Percentiles rank a stretch among this genome's conserved stretches.
These are phyloP conservation scores for Hystrix brachyura DNA, from an alignment of 2,113 vertebrate genomes.

Conservation along the genomic window DNA sequence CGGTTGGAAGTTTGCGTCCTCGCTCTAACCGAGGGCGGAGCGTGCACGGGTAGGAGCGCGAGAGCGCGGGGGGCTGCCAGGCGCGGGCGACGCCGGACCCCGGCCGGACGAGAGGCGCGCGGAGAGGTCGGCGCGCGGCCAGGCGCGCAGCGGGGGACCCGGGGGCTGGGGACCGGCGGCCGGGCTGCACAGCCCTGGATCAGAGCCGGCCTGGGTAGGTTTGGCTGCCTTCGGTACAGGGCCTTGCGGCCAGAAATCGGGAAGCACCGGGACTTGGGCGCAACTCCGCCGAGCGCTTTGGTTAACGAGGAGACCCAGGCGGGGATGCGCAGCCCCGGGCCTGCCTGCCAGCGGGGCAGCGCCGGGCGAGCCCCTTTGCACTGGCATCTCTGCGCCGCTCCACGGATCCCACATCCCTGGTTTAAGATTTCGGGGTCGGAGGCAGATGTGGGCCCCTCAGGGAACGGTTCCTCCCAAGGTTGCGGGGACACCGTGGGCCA, in stretches of 20 bases:
- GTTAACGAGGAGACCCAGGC: neutral
- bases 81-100: neutral
- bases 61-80: neutral
- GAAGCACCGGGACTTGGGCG: neutral
- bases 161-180: neutral
- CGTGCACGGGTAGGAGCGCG: neutral
- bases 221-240: neutral
- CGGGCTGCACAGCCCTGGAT: neutral
- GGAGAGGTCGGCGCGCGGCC: neutral
- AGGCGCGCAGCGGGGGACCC: neutral
- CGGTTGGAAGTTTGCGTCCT: slow-evolving; percentile 70
- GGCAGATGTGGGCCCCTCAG: neutral
- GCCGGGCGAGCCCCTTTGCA: neutral
- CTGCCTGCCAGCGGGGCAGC: neutral
- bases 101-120: neutral
- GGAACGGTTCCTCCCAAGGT: neutral
- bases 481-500: neutral
- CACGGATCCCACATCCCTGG: neutral
- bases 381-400: neutral
- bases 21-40: neutral
- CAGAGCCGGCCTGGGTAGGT: neutral
- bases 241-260: neutral
- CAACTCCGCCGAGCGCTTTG: neutral
- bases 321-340: neutral
- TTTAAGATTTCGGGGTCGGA: neutral